Evolutionary conservation across 2,797 vertebrate genomes (phyloP).

Genomic region (Gymnocypris eckloni): DNA sequence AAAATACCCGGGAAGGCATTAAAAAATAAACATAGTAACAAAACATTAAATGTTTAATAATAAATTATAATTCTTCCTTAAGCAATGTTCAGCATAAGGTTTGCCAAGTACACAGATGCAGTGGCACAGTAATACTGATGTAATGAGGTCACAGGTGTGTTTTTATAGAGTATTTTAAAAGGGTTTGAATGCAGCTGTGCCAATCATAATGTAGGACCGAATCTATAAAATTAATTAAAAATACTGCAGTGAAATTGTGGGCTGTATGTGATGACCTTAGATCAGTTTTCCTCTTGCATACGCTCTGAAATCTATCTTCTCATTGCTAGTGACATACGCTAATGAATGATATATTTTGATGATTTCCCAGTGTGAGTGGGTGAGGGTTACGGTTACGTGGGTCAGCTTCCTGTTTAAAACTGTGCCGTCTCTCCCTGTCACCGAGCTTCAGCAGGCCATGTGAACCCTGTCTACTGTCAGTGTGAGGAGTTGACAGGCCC

Average conservation of each 20-base stretch:
- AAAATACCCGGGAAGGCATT: not conserved
- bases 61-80: not conserved
- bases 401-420: constrained; percentile 55
- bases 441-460: constrained; percentile 34
- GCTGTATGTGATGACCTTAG: not conserved
- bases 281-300: constrained; percentile 1
- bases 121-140: not conserved
- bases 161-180: not conserved
- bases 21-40: not conserved
- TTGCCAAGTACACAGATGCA: not conserved
- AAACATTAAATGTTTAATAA: not conserved
- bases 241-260: not conserved
- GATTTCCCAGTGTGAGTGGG: constrained; percentile 45
- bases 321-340: constrained; percentile 4
- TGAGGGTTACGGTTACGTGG: constrained; percentile 37
- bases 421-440: constrained; percentile 35
- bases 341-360: constrained; percentile 49
- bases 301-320: constrained; percentile 11
- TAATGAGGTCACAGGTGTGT: not conserved
- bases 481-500: constrained; percentile 57
- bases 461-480: constrained; percentile 49
- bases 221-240: not conserved
- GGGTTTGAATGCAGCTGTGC: not conserved
- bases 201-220: not conserved
- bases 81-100: not conserved